phyloP scores from a whole-genome alignment of 2,888 invertebrate species.

The Augiades crinisus region DNA sequence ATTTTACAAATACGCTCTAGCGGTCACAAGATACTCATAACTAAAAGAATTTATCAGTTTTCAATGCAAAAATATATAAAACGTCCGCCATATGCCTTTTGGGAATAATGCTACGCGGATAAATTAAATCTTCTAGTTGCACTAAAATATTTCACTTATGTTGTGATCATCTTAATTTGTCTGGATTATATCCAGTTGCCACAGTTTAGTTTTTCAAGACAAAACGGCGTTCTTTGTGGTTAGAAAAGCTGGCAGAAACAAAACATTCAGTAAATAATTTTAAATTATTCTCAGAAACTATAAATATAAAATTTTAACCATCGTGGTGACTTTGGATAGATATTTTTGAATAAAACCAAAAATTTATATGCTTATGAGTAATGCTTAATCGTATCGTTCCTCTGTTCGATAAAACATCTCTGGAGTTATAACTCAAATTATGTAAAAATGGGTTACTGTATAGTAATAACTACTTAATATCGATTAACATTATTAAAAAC shows the following conservation, averaged over 20 bases:
- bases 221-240: slow-evolving; percentile 52
- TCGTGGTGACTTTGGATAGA: too few species aligned
- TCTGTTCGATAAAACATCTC: too few species aligned
- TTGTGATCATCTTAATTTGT: slow-evolving; percentile 42
- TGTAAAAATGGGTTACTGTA: too few species aligned
- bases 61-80: slow-evolving; percentile 82
- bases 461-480: too few species aligned
- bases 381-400: too few species aligned
- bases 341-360: too few species aligned
- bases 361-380: too few species aligned
- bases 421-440: too few species aligned
- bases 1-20: slow-evolving; percentile 78
- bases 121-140: slow-evolving; percentile 39
- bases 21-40: slow-evolving; percentile 80
- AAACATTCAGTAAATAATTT: too few species aligned
- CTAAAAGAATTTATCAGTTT: slow-evolving; percentile 82
- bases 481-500: too few species aligned
- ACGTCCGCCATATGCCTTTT: slow-evolving; percentile 82
- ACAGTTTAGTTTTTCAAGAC: slow-evolving; percentile 52
- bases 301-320: too few species aligned
- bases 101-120: slow-evolving; percentile 63
- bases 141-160: slow-evolving; percentile 24
- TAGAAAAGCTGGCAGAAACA: slow-evolving; percentile 9
- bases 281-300: too few species aligned
- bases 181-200: slow-evolving; percentile 67